phyloP scores from a whole-genome alignment of 1,140 invertebrate genomes.

The Venustaconcha ellipsiformis region DNA sequence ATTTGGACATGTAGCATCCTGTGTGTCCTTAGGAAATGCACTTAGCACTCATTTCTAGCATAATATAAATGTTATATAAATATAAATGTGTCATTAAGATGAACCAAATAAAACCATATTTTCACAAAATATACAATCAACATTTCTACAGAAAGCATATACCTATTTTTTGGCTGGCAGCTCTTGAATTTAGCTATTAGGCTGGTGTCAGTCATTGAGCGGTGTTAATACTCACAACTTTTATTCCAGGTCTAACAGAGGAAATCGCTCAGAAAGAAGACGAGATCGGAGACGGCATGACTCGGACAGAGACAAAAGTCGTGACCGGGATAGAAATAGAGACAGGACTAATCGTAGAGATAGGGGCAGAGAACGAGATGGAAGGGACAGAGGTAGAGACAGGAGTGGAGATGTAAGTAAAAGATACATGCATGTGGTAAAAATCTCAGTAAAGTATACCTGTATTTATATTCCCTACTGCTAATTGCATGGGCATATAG shows the following conservation, averaged over 20 bases:
- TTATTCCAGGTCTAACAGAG: slow-evolving; percentile 13
- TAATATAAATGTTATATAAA: too few species aligned
- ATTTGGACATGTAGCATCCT: too few species aligned
- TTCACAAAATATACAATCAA: too few species aligned
- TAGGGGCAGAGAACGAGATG: slow-evolving; percentile 31
- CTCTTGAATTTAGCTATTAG: too few species aligned
- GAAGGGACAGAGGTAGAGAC: slow-evolving; percentile 30
- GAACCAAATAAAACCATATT: too few species aligned
- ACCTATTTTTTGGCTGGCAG: too few species aligned
- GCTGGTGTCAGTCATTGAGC: too few species aligned
- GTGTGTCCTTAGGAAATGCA: too few species aligned
- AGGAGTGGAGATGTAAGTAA: slow-evolving; percentile 21
- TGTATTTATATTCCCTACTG: not conserved
- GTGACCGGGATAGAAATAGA: slow-evolving; percentile 30
- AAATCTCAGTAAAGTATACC: not conserved
- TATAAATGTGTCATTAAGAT: too few species aligned
- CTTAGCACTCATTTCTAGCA: too few species aligned
- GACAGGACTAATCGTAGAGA: slow-evolving; percentile 32
- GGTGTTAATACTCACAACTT: too few species aligned
- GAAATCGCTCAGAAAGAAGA: slow-evolving; percentile 22
- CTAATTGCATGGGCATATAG: not conserved
- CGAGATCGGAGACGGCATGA: slow-evolving; percentile 17
- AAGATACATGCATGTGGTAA: slow-evolving; percentile 5
- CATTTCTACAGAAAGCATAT: too few species aligned
- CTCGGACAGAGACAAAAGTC: slow-evolving; percentile 34